Conservation (phyloP, 30 jellyfish, hydroid and myxozoan species). For the Rhopilema esculentum region DNA sequence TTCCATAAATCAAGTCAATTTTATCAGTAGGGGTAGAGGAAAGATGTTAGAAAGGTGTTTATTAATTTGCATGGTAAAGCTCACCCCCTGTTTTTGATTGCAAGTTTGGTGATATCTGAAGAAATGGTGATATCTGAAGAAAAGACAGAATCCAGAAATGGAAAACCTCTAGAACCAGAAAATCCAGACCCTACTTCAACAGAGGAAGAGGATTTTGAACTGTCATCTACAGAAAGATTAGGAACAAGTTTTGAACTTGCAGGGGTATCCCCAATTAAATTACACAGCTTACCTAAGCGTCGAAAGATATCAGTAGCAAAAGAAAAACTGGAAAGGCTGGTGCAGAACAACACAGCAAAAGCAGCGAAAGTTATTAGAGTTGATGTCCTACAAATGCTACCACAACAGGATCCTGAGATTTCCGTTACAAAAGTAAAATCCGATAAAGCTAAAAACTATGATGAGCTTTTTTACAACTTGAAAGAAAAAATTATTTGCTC, state of each 20-base stretch:
- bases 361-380: slow-evolving; percentile 1
- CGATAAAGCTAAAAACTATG: slow-evolving; percentile 1
- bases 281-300: slow-evolving; percentile 2
- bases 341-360: neutral
- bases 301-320: slow-evolving; percentile 4
- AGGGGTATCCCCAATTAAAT: slow-evolving; percentile 7
- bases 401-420: neutral
- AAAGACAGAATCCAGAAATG: too few relatives aligned
- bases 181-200: neutral
- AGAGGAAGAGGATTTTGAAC: neutral
- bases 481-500: too few relatives aligned
- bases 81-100: too few relatives aligned
- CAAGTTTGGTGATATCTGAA: too few relatives aligned
- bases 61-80: too few relatives aligned
- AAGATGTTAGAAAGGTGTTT: too few relatives aligned
- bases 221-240: neutral
- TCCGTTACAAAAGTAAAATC: neutral
- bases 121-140: too few relatives aligned
- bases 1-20: too few relatives aligned
- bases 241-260: neutral
- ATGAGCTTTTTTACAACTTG: neutral
- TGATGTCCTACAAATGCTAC: neutral
- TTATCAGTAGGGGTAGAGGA: too few relatives aligned
- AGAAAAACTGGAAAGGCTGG: neutral
- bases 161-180: slow-evolving; percentile 17